These are phyloP conservation scores for Gymnocephalus cernua DNA, from an alignment of 2,113 vertebrate species.

Conservation along the genomic window DNA sequence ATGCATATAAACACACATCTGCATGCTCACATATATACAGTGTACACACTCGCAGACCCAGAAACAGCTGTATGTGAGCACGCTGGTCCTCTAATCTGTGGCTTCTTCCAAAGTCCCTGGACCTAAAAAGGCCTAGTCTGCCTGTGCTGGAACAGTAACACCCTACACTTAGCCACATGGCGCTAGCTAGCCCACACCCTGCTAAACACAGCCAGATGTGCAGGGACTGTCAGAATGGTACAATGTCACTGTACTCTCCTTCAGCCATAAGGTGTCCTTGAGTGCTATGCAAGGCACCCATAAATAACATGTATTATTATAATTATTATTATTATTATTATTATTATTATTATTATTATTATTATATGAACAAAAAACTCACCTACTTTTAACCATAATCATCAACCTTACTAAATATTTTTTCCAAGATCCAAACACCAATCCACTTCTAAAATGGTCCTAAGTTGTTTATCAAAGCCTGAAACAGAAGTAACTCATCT, in stretches of 20 bases:
- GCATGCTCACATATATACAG: conserved; percentile 41
- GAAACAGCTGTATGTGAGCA: conserved; percentile 64
- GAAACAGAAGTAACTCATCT: conserved; percentile 21
- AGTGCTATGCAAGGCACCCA: too few relatives aligned
- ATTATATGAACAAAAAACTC: too few relatives aligned
- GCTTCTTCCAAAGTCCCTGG: conserved; percentile 71
- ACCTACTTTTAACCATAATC: conserved; percentile 8
- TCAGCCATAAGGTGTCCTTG: conserved; percentile 2
- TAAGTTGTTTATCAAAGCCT: background rate
- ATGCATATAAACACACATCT: conserved; percentile 52
- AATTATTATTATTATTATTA: too few relatives aligned
- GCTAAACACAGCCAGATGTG: conserved; percentile 83
- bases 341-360: too few relatives aligned
- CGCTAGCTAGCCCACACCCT: conserved; percentile 80
- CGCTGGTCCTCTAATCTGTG: conserved; percentile 79
- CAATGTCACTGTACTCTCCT: conserved; percentile 53
- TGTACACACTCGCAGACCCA: conserved; percentile 37
- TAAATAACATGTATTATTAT: too few relatives aligned
- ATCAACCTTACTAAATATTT: background rate
- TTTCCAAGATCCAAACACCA: background rate
- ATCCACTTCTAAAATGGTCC: background rate
- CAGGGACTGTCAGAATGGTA: conserved; percentile 64
- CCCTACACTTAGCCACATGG: conserved; percentile 83
- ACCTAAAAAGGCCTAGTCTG: conserved; percentile 70
- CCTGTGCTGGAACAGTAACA: conserved; percentile 81